Evolutionary conservation across 2,113 vertebrate genomes (phyloP).

Genomic region (Aptenodytes patagonicus): DNA sequence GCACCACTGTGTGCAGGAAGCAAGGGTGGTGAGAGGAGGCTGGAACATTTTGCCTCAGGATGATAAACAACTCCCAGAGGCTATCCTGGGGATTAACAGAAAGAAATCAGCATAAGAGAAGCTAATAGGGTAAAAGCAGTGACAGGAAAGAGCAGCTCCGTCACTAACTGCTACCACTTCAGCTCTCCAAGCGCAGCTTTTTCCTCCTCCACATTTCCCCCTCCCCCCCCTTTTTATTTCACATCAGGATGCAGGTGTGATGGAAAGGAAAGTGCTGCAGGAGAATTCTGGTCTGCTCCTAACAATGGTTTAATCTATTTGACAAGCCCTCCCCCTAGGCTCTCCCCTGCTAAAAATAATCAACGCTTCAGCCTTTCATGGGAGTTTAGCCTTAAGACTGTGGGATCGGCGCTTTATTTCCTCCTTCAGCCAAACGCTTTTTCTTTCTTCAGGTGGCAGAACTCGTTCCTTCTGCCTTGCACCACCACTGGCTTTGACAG

Average conservation of each 20-base stretch:
- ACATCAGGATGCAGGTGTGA: conserved; percentile 53
- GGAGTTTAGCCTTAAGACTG: conserved; percentile 2
- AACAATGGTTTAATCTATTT: conserved; percentile 24
- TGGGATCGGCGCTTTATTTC: background rate
- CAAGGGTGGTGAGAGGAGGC: background rate
- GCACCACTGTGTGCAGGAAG: background rate
- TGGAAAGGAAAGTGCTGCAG: conserved; percentile 48
- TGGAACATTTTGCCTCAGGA: background rate
- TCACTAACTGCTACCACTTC: background rate
- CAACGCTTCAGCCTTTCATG: background rate
- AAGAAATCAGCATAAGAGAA: background rate
- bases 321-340: conserved; percentile 1
- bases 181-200: background rate
- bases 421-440: background rate
- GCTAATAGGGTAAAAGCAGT: background rate
- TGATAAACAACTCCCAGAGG: conserved; percentile 18
- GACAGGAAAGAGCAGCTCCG: background rate
- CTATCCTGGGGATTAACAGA: background rate
- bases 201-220: background rate
- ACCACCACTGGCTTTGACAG: background rate
- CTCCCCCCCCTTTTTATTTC: background rate
- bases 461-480: background rate
- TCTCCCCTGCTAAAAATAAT: conserved; percentile 18
- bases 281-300: conserved; percentile 7
- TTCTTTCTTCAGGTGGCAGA: background rate